Conservation (phyloP, 2,797 vertebrate species). For the Propithecus perrieri region DNA sequence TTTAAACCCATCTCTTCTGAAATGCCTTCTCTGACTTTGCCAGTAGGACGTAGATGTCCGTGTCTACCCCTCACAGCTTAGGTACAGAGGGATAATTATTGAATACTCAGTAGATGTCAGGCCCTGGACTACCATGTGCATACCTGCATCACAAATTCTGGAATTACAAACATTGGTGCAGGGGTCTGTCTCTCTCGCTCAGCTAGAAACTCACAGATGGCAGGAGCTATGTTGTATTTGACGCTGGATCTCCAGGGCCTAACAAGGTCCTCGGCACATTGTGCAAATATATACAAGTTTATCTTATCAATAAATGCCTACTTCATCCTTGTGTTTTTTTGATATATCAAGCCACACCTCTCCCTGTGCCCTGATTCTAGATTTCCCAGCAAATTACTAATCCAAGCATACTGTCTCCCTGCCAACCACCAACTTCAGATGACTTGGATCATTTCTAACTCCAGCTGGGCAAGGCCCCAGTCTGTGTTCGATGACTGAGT, state of each 20-base stretch:
- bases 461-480: not conserved
- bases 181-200: not conserved
- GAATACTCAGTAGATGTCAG: not conserved
- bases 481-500: not conserved
- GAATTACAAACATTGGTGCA: not conserved
- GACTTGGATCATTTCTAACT: not conserved
- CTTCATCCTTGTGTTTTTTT: not conserved
- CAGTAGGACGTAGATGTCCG: not conserved
- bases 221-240: not conserved
- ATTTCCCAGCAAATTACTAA: not conserved
- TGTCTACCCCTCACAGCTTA: not conserved
- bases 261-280: not conserved
- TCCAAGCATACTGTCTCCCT: not conserved
- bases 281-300: not conserved
- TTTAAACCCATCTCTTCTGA: not conserved
- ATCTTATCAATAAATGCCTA: not conserved
- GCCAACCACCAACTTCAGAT: not conserved
- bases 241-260: not conserved
- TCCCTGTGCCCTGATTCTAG: not conserved
- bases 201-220: not conserved
- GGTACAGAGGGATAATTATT: not conserved
- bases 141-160: not conserved
- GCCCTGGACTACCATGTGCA: not conserved
- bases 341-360: not conserved
- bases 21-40: not conserved